These are phyloP conservation scores for Ovis canadensis DNA, from an alignment of 2,113 vertebrate genomes.

Conservation along the genomic window DNA sequence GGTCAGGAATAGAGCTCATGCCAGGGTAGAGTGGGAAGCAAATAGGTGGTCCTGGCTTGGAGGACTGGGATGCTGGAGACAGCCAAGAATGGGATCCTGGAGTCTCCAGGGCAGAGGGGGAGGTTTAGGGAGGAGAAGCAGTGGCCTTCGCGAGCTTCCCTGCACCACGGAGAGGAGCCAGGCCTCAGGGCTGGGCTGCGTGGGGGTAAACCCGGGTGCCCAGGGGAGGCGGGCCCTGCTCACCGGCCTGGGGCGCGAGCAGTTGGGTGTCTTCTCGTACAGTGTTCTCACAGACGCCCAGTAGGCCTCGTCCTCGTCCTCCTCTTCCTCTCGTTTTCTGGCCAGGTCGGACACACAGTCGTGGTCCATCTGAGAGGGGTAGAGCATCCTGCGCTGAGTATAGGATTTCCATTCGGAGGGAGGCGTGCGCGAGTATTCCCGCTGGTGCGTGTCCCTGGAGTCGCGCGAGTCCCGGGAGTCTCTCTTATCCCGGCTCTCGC, in stretches of 20 bases:
- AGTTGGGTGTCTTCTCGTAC: constrained; percentile 35
- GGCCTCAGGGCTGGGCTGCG: not conserved
- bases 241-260: constrained; percentile 32
- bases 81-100: not conserved
- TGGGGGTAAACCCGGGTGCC: rapidly evolving
- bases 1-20: not conserved
- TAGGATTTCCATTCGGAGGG: constrained; percentile 43
- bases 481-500: not conserved
- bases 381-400: not conserved
- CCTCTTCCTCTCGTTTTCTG: not conserved
- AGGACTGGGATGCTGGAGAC: not conserved
- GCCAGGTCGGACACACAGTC: not conserved
- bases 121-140: not conserved
- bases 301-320: not conserved
- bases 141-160: not conserved
- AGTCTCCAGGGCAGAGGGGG: not conserved
- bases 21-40: not conserved
- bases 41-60: not conserved
- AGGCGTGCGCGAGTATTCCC: not conserved
- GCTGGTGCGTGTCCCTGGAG: not conserved
- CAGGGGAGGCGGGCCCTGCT: rapidly evolving
- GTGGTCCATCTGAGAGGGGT: not conserved
- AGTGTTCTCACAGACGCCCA: constrained; percentile 26
- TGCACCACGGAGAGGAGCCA: not conserved
- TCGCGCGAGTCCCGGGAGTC: not conserved